Conservation (phyloP, 2,888 invertebrate species). For the Steinernema carpocapsae region DNA sequence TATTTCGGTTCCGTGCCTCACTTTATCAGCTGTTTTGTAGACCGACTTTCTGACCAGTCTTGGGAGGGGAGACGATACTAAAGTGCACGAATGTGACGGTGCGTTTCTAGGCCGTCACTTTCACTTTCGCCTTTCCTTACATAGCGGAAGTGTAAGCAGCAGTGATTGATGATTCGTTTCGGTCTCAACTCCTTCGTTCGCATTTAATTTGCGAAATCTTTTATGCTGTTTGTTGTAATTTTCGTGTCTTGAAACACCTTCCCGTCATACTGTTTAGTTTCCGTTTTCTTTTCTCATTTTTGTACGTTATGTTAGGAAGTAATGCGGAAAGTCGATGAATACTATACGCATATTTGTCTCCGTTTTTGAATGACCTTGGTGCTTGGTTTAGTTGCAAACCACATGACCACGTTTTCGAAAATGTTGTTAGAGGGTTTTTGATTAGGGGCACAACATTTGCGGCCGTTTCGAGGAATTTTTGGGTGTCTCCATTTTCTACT, state of each 20-base stretch:
- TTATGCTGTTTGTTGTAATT: no score
- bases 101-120: not conserved
- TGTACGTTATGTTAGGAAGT: no score
- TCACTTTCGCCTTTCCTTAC: constrained; percentile 1
- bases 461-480: not conserved
- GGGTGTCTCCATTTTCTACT: not conserved
- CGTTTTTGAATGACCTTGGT: no score
- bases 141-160: not conserved
- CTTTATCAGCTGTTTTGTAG: constrained; percentile 3
- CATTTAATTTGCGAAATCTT: not conserved
- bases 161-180: constrained; percentile 15
- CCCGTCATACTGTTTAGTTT: no score
- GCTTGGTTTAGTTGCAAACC: no score
- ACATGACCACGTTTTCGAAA: no score
- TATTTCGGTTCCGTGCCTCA: not conserved
- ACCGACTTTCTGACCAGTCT: not conserved
- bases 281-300: no score
- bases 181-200: not conserved
- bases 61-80: not conserved
- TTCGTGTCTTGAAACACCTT: no score
- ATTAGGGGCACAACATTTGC: no score
- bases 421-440: no score
- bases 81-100: not conserved
- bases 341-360: no score
- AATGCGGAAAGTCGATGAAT: no score